Conservation (phyloP, 2,888 invertebrate species). For the Capitulum mitella region DNA sequence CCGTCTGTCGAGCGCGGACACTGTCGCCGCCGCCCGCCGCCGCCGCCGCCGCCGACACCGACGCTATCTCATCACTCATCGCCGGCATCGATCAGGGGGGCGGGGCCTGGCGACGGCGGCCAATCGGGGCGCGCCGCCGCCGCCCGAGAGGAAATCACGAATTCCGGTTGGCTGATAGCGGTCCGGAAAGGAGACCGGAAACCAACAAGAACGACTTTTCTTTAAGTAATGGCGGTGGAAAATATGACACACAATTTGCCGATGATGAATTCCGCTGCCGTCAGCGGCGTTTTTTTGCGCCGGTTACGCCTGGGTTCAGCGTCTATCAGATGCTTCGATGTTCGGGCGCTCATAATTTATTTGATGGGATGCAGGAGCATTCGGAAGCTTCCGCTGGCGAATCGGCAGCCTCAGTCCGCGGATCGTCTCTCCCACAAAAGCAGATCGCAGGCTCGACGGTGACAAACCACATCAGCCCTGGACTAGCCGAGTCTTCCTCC, state of each 20-base stretch:
- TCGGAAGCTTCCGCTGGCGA: no score
- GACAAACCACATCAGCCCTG: no score
- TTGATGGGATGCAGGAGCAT: not conserved
- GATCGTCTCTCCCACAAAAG: no score
- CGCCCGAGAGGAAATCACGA: conserved; percentile 11
- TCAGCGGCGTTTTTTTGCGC: not conserved
- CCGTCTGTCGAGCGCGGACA: no score
- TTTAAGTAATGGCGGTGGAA: conserved; percentile 25
- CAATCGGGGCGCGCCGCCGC: not conserved
- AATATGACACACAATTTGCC: conserved; percentile 11
- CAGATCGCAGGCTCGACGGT: no score
- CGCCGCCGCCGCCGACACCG: not conserved
- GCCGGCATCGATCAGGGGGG: conserved; percentile 22
- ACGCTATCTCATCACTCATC: conserved; percentile 16
- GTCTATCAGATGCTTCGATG: not conserved
- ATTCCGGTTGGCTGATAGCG: conserved; percentile 23
- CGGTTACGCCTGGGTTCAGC: not conserved
- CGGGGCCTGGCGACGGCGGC: not conserved
- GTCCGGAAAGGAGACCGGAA: conserved; percentile 13
- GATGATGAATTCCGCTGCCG: not conserved
- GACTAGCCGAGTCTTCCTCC: no score
- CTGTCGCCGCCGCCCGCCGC: not conserved
- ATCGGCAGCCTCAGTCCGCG: no score
- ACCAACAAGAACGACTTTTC: conserved; percentile 26
- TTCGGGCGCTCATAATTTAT: not conserved